These are phyloP conservation scores for Plecturocebus donacophilus DNA, from an alignment of 2,113 vertebrate genomes.

Conservation along the genomic window DNA sequence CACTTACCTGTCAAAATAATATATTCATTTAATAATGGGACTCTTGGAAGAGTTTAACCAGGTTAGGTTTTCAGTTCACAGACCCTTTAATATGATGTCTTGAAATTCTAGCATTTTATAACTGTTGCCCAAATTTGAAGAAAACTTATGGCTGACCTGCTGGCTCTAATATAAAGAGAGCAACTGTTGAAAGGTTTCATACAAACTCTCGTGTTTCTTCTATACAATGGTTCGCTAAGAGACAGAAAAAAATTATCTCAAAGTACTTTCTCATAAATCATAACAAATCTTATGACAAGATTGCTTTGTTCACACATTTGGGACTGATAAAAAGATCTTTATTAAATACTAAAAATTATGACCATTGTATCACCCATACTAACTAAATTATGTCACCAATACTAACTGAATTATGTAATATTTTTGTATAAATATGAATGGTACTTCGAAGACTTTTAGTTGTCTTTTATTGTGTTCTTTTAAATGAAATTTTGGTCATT, in stretches of 20 bases:
- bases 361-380: not conserved
- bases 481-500: constrained; percentile 34
- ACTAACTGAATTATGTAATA: not conserved
- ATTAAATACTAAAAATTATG: constrained; percentile 32
- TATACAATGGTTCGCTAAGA: constrained; percentile 14
- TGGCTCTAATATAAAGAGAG: constrained; percentile 41
- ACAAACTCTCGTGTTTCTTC: constrained; percentile 15
- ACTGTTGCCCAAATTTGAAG: constrained; percentile 48
- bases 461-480: constrained; percentile 52
- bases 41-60: constrained; percentile 64
- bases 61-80: constrained; percentile 53
- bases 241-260: not conserved
- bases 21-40: not conserved
- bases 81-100: constrained; percentile 52
- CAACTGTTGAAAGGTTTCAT: constrained; percentile 10
- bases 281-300: constrained; percentile 1
- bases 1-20: constrained; percentile 35
- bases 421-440: constrained; percentile 30
- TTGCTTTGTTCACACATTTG: not conserved
- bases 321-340: constrained; percentile 10
- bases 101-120: constrained; percentile 63
- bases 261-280: not conserved
- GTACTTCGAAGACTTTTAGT: not conserved
- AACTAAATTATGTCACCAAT: not conserved
- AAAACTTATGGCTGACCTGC: constrained; percentile 37